Percentiles rank a stretch among this genome's conserved stretches.
These are phyloP conservation scores for Seriola dumerili DNA, from an alignment of 2,113 vertebrate species.

Conservation along the genomic window DNA sequence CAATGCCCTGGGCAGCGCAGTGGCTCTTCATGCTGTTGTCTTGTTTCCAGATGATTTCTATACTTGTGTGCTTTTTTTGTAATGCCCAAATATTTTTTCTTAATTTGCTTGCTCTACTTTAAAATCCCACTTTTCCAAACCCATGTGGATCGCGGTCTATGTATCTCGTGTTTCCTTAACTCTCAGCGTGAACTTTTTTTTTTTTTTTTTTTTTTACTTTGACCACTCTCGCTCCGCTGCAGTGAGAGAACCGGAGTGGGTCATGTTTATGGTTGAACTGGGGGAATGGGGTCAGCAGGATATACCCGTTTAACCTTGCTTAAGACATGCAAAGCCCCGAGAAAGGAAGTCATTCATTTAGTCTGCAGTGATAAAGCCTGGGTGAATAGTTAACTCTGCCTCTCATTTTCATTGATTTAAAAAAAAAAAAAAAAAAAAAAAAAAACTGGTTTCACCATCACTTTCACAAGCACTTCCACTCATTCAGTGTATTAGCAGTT, in stretches of 20 bases:
- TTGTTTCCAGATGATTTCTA: conserved; percentile 27
- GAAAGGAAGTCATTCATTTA: conserved; percentile 77
- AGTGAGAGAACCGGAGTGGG: conserved; percentile 31
- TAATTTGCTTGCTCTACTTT: neutral
- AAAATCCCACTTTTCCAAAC: neutral
- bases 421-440: conserved; percentile 37
- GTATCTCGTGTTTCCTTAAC: neutral
- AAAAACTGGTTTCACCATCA: conserved; percentile 31
- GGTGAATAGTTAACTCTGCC: conserved; percentile 46
- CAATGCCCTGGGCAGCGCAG: conserved; percentile 55
- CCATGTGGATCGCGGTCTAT: neutral
- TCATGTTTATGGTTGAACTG: conserved; percentile 65
- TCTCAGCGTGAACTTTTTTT: conserved; percentile 25
- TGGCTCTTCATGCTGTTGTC: conserved; percentile 40
- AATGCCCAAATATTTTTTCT: neutral
- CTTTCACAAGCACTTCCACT: conserved; percentile 31
- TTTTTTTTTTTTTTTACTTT: neutral
- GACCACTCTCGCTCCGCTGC: conserved; percentile 4
- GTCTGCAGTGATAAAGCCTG: conserved; percentile 48
- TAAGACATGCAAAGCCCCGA: conserved; percentile 39
- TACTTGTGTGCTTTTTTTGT: conserved; percentile 9
- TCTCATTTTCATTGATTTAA: conserved; percentile 54
- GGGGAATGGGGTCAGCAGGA: conserved; percentile 68
- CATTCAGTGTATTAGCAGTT: conserved; percentile 32
- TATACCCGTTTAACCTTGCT: conserved; percentile 67